Evolutionary conservation across 1,140 invertebrate genomes (phyloP).

Genomic region (Medauroidea extradentata): DNA sequence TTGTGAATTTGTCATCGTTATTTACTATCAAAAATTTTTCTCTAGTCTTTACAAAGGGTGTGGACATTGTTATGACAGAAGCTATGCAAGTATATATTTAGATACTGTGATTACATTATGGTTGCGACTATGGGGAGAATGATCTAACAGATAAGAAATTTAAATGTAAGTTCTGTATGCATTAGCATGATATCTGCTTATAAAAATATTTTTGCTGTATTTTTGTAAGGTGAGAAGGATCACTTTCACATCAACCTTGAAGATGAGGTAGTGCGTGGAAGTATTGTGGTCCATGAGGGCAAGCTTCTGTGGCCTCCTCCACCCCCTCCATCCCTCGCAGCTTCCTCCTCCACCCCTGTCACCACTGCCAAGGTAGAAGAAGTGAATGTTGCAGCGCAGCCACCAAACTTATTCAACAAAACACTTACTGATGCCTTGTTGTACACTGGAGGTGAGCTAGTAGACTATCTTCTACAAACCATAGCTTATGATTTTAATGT

Average conservation of each 20-base stretch:
- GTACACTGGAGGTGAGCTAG: constrained; percentile 63
- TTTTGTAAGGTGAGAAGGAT: constrained; percentile 57
- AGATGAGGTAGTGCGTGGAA: constrained; percentile 82
- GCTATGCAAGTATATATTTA: too few relatives aligned
- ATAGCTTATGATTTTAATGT: too few relatives aligned
- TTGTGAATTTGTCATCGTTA: too few relatives aligned
- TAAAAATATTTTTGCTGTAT: background rate
- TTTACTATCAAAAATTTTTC: too few relatives aligned
- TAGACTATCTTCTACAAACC: too few relatives aligned
- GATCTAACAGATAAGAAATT: background rate
- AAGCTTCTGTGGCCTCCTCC: constrained; percentile 77
- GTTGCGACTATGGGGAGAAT: background rate
- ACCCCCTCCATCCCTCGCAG: constrained; percentile 49
- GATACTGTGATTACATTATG: too few relatives aligned
- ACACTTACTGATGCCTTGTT: constrained; percentile 61
- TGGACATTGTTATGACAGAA: too few relatives aligned
- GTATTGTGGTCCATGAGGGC: constrained; percentile 71
- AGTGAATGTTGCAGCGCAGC: constrained; percentile 28
- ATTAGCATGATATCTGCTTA: background rate
- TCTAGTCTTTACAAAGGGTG: too few relatives aligned
- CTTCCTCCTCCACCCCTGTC: constrained; percentile 42
- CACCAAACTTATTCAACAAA: constrained; percentile 48
- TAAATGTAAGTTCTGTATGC: background rate
- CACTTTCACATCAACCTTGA: constrained; percentile 75
- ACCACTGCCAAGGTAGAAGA: constrained; percentile 40